Evolutionary conservation across 2,888 invertebrate species (phyloP), one percentile per base, ranked within the genome.

Genomic region (Melitaea athalia): DNA sequence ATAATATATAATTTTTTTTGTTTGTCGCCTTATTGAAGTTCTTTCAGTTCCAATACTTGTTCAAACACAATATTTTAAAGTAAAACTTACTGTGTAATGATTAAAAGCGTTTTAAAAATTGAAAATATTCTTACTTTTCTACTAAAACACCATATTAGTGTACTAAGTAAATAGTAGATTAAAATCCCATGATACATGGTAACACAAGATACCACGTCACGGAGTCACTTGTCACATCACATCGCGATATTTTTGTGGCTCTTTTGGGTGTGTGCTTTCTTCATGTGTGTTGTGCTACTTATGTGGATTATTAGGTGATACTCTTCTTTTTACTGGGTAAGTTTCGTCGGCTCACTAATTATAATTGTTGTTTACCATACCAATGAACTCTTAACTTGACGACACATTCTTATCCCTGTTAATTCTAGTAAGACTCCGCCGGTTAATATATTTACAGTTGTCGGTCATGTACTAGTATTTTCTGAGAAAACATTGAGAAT

Each of bases 301-400:
- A 93, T 92, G 92, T 92, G 91, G 92, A 92, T 89, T 87, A 87
- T 90, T 88, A 92, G 92, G 92, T 92, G 92, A 93, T 92, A 92
- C 86, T 90, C 83, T 85, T 85, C 84, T 86, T 87, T 87, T 86
- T 83, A 87, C 81, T 81, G 92, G 92, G 92, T 92, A 88, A 88
- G 89, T 83, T 78, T 75, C 60, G 59, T 70, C 42, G 60, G 50
- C 49, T 45, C 10, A 50, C 15, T 33, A 43, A 50, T 57, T 59
- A 50, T 55, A 59, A 55, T 57, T 14, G 53, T 62, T 50, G 50
- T 43, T 45, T 38, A 24, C 45, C 57, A 57, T 38, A 57, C 33
- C 49, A 59, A 64, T 49, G 38, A 49, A 64, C 38, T 52, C 53
- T 50, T 57, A 49, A 43, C 50, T 11, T 53, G 17, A 43, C 60